Evolutionary conservation across 2,888 invertebrate genomes (phyloP).

Genomic region (Drosophila paranaensis): DNA sequence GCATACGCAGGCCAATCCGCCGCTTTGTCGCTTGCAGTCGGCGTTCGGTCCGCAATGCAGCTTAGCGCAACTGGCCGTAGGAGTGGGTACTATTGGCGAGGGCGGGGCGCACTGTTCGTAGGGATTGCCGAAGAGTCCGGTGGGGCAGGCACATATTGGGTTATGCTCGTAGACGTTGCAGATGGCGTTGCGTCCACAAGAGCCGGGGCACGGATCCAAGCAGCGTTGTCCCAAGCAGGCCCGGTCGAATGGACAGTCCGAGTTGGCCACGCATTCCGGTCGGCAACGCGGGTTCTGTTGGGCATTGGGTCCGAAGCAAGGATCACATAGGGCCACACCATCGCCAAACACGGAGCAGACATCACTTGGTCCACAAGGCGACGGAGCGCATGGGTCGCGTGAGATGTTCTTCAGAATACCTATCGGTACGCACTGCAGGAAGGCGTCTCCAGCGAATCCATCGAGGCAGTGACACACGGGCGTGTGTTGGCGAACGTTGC

Average conservation of each 20-base stretch:
- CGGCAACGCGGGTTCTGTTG: constrained; percentile 90
- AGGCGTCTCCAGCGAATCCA: constrained; percentile 92
- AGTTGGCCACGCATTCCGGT: constrained; percentile 92
- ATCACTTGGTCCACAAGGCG: constrained; percentile 90
- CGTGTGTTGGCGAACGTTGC: constrained; percentile 92
- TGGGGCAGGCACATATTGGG: constrained; percentile 90
- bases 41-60: constrained; percentile 91
- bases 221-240: constrained; percentile 91
- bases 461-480: constrained; percentile 92
- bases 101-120: constrained; percentile 90
- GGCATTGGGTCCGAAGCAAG: constrained; percentile 89
- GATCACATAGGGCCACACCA: constrained; percentile 91
- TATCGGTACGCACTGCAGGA: constrained; percentile 89
- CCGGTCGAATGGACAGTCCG: constrained; percentile 91
- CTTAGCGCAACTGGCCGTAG: constrained; percentile 87
- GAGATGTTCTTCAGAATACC: constrained; percentile 87
- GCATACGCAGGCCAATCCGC: constrained; percentile 90
- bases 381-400: constrained; percentile 90
- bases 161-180: constrained; percentile 90
- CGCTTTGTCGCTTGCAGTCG: constrained; percentile 88
- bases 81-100: constrained; percentile 81
- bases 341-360: constrained; percentile 90
- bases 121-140: constrained; percentile 90
- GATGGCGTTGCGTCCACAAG: constrained; percentile 90
- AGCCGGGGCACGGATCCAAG: constrained; percentile 91